Percentiles rank a stretch among this genome's conserved stretches.
Evolutionary conservation across 2,113 vertebrate species (phyloP).

Genomic region (Toxotes jaculatrix): DNA sequence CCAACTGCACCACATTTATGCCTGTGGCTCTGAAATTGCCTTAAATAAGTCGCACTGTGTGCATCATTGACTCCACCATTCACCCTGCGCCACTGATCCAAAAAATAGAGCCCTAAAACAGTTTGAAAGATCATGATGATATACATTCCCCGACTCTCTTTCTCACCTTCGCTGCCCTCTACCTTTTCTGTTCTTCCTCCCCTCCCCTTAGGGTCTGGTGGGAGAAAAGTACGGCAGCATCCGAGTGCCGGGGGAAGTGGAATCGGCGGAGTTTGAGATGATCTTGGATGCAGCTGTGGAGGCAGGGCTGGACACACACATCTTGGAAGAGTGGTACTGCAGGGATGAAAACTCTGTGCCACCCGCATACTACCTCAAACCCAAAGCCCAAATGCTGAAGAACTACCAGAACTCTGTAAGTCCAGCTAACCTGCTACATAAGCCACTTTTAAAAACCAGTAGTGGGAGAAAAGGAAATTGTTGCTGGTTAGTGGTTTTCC

Average conservation of each 20-base stretch:
- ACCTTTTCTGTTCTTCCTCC: constrained; percentile 33
- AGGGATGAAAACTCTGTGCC: constrained; percentile 98
- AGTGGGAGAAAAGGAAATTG: not conserved
- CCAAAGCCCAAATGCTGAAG: constrained; percentile 92
- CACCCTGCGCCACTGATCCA: constrained; percentile 37
- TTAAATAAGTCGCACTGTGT: constrained; percentile 46
- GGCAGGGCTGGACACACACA: constrained; percentile 92
- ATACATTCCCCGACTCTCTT: not conserved
- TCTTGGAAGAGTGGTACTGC: constrained; percentile 98
- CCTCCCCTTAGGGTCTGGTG: constrained; percentile 90
- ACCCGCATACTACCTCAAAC: constrained; percentile 98
- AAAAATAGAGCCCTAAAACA: constrained; percentile 49
- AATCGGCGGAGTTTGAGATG: constrained; percentile 98
- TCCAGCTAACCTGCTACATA: not conserved
- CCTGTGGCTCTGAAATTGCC: constrained; percentile 38
- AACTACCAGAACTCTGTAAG: constrained; percentile 89
- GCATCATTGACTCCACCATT: constrained; percentile 54
- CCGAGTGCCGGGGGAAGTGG: constrained; percentile 96
- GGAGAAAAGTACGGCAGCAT: constrained; percentile 98
- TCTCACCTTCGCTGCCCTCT: constrained; percentile 35
- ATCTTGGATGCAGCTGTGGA: constrained; percentile 96
- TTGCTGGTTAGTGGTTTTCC: not conserved
- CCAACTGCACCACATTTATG: not conserved
- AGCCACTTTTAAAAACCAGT: not conserved
- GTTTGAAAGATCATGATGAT: constrained; percentile 16